phyloP scores from a whole-genome alignment of 2,113 vertebrate species.

The Erythrocercus mccallii region DNA sequence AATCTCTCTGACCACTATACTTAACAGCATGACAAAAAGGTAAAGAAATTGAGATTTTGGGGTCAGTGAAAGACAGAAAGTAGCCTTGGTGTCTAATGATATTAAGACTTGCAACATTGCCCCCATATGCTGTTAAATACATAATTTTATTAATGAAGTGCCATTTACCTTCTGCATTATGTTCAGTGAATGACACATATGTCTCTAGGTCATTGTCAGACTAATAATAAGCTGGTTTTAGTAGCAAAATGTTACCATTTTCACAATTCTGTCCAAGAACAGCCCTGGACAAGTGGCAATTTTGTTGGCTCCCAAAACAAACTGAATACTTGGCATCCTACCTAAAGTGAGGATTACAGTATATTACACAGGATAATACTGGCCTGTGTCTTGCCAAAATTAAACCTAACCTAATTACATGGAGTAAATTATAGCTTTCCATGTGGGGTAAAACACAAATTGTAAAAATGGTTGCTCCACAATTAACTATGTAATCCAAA shows the following conservation, averaged over 20 bases:
- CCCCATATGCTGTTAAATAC: background rate
- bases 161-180: background rate
- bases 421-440: conserved; percentile 50
- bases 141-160: background rate
- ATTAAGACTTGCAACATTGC: background rate
- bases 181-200: background rate
- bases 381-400: conserved; percentile 44
- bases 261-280: conserved; percentile 50
- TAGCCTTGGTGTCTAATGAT: background rate
- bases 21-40: background rate
- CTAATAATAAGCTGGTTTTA: background rate
- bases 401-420: conserved; percentile 56
- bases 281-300: conserved; percentile 59
- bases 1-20: background rate
- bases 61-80: background rate
- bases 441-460: conserved; percentile 52
- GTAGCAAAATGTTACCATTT: conserved; percentile 34
- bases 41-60: background rate
- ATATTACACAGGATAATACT: conserved; percentile 44
- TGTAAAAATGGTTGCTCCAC: conserved; percentile 42
- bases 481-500: conserved; percentile 28
- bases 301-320: conserved; percentile 62
- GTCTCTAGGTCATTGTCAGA: background rate
- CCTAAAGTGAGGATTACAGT: conserved; percentile 45
- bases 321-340: conserved; percentile 48